Base-by-base conservation (phyloP, 37 sponge, comb jelly and placozoan genomes). In the Halichondria panicea region DNA sequence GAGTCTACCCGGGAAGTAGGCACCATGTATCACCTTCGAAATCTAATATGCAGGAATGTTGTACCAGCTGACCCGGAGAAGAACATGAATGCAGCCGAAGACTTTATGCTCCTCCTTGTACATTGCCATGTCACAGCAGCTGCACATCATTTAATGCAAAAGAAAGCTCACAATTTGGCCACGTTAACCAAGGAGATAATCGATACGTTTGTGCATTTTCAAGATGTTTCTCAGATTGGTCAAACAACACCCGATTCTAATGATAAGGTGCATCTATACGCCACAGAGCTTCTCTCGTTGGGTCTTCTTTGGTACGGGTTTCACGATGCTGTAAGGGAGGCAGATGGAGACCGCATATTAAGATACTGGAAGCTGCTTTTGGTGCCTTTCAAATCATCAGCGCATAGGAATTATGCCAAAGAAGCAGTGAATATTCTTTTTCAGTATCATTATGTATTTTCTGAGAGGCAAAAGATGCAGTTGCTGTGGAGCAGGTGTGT, bases 271-370 rank as follows among this genome's bases (percentile, higher is more conserved):
- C n/a, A 60, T 42, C 19, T 74, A 12, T 74, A 38, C 60, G 74
- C 45, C 0, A 40, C 28, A 24, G 74, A 74, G 43, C 45, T 74
- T 6, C 30, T 59, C 1, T 25, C 74, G 11, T 32, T 72, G 39
- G 57, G 72, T 2, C 40, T 72, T 12, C 6, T 84, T 13, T 76
- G 71, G 85, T 56, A 70, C 36, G 71, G 71, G 0, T 76, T 77
- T 44, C 55, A 71, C 48, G 85, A 84, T 62, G 63, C 77, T n/a
- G 31, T 41, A 33, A 31, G 61, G 38, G 85, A 76, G 50, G 78
- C 78, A n/a, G 85, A 84, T 70, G 85, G 85, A 24, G 64, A 71
- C 43, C 59, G 71, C 8, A 63, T 84, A 11, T 1, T 76, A 30
- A n/a, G 34, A 0, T 76, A 60, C 42, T 75, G 84, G 72, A 83